A percentile compares a stretch with the other conserved stretches of the same genome.
Conservation (phyloP, 2,888 invertebrate genomes). For the Acrobasis consociella region DNA sequence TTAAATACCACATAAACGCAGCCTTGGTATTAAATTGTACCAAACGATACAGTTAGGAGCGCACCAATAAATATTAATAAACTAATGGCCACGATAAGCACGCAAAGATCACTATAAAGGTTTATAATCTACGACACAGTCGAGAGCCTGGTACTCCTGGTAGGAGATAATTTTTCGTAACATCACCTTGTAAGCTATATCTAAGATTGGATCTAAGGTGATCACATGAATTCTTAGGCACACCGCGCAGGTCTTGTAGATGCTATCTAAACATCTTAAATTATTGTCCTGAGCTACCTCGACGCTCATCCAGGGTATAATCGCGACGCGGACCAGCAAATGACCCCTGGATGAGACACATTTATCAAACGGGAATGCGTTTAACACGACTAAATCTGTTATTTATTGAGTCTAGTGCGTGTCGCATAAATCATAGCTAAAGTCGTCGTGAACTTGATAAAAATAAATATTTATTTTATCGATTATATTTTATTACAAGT, state of each 20-base stretch:
- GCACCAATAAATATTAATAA: slow-evolving; percentile 48
- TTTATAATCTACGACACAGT: slow-evolving; percentile 69
- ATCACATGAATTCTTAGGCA: slow-evolving; percentile 79
- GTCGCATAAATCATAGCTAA: slow-evolving; percentile 22
- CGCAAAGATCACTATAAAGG: slow-evolving; percentile 37
- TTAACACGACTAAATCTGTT: slow-evolving; percentile 27
- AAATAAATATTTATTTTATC: slow-evolving; percentile 6
- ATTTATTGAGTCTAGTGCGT: slow-evolving; percentile 3
- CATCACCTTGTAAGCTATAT: slow-evolving; percentile 72
- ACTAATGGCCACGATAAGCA: slow-evolving; percentile 40
- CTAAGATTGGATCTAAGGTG: slow-evolving; percentile 77
- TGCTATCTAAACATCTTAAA: slow-evolving; percentile 80
- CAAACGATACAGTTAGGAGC: slow-evolving; percentile 29
- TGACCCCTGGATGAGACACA: slow-evolving; percentile 57
- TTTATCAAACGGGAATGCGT: slow-evolving; percentile 26
- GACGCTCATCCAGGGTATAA: slow-evolving; percentile 66
- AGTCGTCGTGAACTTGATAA: neutral
- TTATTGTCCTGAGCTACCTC: slow-evolving; percentile 75
- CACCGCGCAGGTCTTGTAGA: slow-evolving; percentile 75
- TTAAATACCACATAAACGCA: slow-evolving; percentile 20
- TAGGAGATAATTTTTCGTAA: slow-evolving; percentile 72
- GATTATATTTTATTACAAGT: slow-evolving; percentile 10
- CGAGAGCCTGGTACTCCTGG: slow-evolving; percentile 53
- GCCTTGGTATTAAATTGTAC: slow-evolving; percentile 36
- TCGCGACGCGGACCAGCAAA: slow-evolving; percentile 52